A percentile compares a stretch with the other conserved stretches of the same genome.
Conservation (phyloP, 2,797 vertebrate genomes). For the Xerus rutilus region DNA sequence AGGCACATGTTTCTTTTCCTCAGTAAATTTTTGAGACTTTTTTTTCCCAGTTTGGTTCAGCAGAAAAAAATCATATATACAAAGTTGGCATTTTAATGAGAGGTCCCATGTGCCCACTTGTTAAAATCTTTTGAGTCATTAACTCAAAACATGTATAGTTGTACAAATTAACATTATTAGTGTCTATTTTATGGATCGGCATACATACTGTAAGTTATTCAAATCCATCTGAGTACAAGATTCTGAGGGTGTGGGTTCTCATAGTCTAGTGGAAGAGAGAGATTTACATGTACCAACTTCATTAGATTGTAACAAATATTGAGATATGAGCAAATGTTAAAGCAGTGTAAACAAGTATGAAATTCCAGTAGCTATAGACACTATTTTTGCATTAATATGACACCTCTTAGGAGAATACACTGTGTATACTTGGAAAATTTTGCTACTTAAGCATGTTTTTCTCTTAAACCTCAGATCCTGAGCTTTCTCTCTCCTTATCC, state of each 20-base stretch:
- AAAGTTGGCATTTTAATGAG: conserved; percentile 19
- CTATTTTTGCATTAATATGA: not conserved
- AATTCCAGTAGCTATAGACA: not conserved
- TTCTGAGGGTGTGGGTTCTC: not conserved
- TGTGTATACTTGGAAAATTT: not conserved
- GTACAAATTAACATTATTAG: conserved; percentile 30
- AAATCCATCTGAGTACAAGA: conserved; percentile 6
- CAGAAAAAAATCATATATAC: not conserved
- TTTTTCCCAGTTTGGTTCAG: not conserved
- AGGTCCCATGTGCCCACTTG: not conserved
- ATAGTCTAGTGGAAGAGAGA: not conserved
- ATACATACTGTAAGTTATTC: conserved; percentile 3
- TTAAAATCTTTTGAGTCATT: conserved; percentile 55
- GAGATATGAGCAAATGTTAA: conserved; percentile 5
- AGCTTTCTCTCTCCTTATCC: not conserved
- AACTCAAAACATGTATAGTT: not conserved
- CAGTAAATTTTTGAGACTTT: not conserved
- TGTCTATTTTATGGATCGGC: not conserved
- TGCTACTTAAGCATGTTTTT: conserved; percentile 17
- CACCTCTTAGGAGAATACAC: not conserved
- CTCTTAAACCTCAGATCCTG: not conserved
- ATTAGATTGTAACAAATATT: not conserved
- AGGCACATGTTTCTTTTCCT: not conserved
- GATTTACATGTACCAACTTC: not conserved
- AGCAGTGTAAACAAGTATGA: not conserved